A percentile compares a stretch with the other conserved stretches of the same genome.
These are phyloP conservation scores for Adela reaumurella DNA, from an alignment of 2,888 invertebrate species.

Conservation along the genomic window DNA sequence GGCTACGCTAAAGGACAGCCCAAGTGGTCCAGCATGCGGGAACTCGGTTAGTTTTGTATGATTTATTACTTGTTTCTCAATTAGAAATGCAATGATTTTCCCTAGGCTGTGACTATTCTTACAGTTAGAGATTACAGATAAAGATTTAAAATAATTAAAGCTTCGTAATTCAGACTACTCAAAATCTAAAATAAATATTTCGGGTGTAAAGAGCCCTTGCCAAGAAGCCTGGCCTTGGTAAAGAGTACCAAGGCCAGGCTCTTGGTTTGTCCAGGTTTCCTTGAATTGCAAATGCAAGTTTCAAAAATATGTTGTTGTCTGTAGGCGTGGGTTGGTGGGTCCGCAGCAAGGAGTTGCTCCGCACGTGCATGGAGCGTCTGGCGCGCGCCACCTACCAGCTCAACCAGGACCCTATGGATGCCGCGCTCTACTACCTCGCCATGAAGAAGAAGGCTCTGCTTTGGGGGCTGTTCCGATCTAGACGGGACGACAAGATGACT, in stretches of 20 bases:
- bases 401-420: slow-evolving; percentile 94
- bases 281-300: too few relatives aligned
- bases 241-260: too few relatives aligned
- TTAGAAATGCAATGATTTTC: too few relatives aligned
- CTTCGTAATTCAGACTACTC: too few relatives aligned
- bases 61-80: too few relatives aligned
- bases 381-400: slow-evolving; percentile 91
- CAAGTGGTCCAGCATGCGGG: slow-evolving; percentile 87
- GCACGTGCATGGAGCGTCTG: slow-evolving; percentile 84
- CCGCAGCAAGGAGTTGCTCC: slow-evolving; percentile 75
- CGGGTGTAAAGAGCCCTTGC: too few relatives aligned
- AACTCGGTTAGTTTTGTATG: slow-evolving; percentile 72
- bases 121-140: too few relatives aligned
- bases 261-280: too few relatives aligned
- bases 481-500: slow-evolving; percentile 88
- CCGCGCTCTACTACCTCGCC: slow-evolving; percentile 94
- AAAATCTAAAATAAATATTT: too few relatives aligned
- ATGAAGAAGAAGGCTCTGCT: slow-evolving; percentile 97
- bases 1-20: slow-evolving; percentile 80
- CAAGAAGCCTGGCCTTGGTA: too few relatives aligned
- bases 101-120: too few relatives aligned
- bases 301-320: neutral
- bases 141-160: too few relatives aligned
- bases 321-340: slow-evolving; percentile 94
- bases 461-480: slow-evolving; percentile 91